Conservation (phyloP, 2,888 invertebrate genomes). For the Cactoblastis cactorum region DNA sequence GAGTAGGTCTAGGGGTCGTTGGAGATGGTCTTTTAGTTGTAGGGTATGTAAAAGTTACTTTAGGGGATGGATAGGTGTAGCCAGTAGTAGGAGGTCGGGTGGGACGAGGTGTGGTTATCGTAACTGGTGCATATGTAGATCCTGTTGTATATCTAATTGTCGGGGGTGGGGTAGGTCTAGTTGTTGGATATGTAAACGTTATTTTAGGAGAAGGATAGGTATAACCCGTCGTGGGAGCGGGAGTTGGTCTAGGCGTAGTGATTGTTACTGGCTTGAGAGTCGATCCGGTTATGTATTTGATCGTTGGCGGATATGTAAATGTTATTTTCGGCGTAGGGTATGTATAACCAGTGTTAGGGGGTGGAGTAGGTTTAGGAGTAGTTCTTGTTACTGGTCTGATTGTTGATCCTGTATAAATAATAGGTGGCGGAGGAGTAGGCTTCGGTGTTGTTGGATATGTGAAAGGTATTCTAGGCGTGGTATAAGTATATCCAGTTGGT, state of each 20-base stretch:
- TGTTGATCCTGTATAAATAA: background rate
- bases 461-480: slow-evolving; percentile 3
- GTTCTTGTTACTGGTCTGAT: background rate
- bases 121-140: slow-evolving; percentile 27
- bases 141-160: slow-evolving; percentile 18
- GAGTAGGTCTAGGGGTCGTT: slow-evolving; percentile 13
- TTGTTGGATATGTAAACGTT: slow-evolving; percentile 25
- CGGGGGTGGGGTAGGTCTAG: slow-evolving; percentile 12
- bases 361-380: slow-evolving; percentile 27
- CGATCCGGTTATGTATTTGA: background rate
- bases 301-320: slow-evolving; percentile 34
- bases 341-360: slow-evolving; percentile 43
- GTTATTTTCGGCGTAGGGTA: slow-evolving; percentile 46
- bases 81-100: slow-evolving; percentile 20
- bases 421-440: slow-evolving; percentile 16
- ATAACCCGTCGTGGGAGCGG: slow-evolving; percentile 16
- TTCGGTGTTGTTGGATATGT: slow-evolving; percentile 10
- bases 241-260: slow-evolving; percentile 10
- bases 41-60: slow-evolving; percentile 27
- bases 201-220: slow-evolving; percentile 22
- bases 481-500: slow-evolving; percentile 11
- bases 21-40: slow-evolving; percentile 26
- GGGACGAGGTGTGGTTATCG: slow-evolving; percentile 44
- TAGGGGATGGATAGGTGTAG: slow-evolving; percentile 20
- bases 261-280: slow-evolving; percentile 12